phyloP scores from a whole-genome alignment of 2,113 vertebrate genomes.

The Melanerpes aurifrons region DNA sequence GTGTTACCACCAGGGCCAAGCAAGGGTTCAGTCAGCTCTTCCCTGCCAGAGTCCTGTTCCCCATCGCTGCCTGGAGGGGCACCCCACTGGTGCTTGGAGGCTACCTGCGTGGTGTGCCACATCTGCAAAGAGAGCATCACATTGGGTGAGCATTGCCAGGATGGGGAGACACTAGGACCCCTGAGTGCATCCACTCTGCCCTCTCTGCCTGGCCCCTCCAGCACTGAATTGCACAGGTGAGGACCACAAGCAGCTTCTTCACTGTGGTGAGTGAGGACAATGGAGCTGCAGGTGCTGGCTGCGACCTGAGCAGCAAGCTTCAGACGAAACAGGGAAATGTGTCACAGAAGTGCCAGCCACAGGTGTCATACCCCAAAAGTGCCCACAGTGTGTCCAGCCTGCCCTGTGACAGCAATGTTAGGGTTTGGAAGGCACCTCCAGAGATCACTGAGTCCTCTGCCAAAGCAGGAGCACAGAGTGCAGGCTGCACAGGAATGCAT shows the following conservation, averaged over 20 bases:
- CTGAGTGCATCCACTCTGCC: neutral
- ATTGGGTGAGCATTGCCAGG: neutral
- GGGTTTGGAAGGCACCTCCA: no score
- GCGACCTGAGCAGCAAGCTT: neutral
- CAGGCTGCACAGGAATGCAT: no score
- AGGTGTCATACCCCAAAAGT: neutral
- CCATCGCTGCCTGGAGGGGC: neutral
- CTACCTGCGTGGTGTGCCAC: slow-evolving; percentile 39
- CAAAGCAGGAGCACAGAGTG: no score
- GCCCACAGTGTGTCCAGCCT: neutral
- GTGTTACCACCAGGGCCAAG: neutral
- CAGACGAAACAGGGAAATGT: neutral
- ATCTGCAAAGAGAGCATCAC: slow-evolving; percentile 32
- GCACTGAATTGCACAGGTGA: rapidly evolving
- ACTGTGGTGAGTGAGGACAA: rapidly evolving
- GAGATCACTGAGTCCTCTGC: no score
- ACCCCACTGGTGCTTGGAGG: neutral
- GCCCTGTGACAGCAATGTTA: neutral
- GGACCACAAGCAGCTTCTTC: neutral
- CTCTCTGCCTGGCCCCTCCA: neutral
- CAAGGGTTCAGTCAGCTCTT: neutral
- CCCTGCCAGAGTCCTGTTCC: neutral
- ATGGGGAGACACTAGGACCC: no score
- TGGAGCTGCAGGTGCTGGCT: neutral
- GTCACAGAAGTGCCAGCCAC: neutral